Evolutionary conservation across 1,140 invertebrate species (phyloP).

Genomic region (Eupeodes corollae): DNA sequence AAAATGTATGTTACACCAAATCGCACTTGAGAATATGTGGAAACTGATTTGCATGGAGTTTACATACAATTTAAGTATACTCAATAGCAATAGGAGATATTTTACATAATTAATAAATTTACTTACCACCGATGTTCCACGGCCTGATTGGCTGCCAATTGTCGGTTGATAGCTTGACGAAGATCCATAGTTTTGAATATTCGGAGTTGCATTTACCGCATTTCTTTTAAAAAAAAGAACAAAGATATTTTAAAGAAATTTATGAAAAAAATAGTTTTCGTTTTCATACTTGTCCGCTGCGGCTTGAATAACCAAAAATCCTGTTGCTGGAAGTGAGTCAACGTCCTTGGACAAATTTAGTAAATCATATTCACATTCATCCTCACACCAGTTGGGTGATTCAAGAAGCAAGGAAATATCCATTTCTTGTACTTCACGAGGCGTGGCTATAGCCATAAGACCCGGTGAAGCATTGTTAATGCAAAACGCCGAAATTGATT

Average conservation of each 20-base stretch:
- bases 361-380: constrained; percentile 93
- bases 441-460: constrained; percentile 82
- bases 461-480: constrained; percentile 72
- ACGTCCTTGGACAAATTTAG: constrained; percentile 71
- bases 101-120: background rate
- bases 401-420: constrained; percentile 85
- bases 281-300: constrained; percentile 48
- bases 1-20: background rate
- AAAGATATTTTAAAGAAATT: background rate
- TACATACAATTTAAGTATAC: too few relatives aligned
- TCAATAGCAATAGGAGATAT: too few relatives aligned
- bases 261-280: constrained; percentile 21
- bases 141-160: constrained; percentile 66
- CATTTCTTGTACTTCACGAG: constrained; percentile 94
- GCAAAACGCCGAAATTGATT: constrained; percentile 95
- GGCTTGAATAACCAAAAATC: constrained; percentile 87
- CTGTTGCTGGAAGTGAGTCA: constrained; percentile 58
- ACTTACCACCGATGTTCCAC: constrained; percentile 77
- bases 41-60: background rate
- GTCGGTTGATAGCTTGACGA: constrained; percentile 40
- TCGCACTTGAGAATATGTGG: background rate
- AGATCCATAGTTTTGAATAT: constrained; percentile 24
- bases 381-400: constrained; percentile 81
- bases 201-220: background rate
- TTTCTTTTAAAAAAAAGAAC: background rate